Evolutionary conservation across 2,113 vertebrate genomes (phyloP).

Genomic region (Phycodurus eques): DNA sequence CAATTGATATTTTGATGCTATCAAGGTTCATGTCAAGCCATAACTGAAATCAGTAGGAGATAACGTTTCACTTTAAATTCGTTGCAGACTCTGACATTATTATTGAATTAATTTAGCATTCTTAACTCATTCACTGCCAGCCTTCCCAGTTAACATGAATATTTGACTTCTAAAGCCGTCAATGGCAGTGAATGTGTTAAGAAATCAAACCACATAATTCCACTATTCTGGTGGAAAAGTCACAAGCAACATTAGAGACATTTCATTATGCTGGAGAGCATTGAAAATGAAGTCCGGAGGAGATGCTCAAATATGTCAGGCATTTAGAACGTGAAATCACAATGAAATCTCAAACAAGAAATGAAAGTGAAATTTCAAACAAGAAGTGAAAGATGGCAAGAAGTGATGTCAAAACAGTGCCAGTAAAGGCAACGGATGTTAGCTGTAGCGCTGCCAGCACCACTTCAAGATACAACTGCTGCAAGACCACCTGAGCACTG

Average conservation of each 20-base stretch:
- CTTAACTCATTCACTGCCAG: background rate
- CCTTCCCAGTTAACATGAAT: no score
- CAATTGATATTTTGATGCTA: background rate
- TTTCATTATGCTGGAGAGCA: background rate
- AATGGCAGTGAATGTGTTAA: no score
- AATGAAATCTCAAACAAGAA: slow-evolving; percentile 29
- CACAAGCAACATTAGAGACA: background rate
- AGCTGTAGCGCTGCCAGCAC: slow-evolving; percentile 25
- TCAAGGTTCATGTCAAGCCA: background rate
- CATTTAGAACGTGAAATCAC: slow-evolving; percentile 20
- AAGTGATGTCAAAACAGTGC: slow-evolving; percentile 47
- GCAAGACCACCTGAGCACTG: slow-evolving; percentile 6
- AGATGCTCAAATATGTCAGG: background rate
- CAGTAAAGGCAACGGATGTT: slow-evolving; percentile 54
- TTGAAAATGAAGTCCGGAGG: background rate
- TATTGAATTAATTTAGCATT: background rate
- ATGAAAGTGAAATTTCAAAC: slow-evolving; percentile 40
- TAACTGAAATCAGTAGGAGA: no score
- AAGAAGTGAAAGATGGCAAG: slow-evolving; percentile 55
- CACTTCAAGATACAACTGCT: background rate
- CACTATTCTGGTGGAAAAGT: background rate
- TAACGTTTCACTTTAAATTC: background rate
- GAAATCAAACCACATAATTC: background rate
- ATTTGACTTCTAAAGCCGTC: no score
- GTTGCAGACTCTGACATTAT: background rate